Percentiles rank a stretch among this genome's conserved stretches.
Conservation (phyloP, 2,888 invertebrate species). For the Philhelius pedissequus region DNA sequence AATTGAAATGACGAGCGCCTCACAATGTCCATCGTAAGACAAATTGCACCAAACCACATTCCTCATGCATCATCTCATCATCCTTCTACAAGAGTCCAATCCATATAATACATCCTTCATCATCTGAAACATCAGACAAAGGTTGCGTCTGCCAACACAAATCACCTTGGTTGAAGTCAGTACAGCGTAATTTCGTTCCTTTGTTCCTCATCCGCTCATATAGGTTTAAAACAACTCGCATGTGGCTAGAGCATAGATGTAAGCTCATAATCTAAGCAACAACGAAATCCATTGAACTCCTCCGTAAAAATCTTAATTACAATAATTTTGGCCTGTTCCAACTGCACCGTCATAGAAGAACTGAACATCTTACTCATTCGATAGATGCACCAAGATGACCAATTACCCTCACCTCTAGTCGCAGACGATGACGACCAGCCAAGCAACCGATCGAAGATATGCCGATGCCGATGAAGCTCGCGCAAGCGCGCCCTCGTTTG, state of each 20-base stretch:
- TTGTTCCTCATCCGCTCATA: slow-evolving; percentile 39
- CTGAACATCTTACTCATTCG: slow-evolving; percentile 61
- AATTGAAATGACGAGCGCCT: slow-evolving; percentile 62
- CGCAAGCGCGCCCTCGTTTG: slow-evolving; percentile 66
- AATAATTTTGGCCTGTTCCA: slow-evolving; percentile 53
- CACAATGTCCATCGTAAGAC: slow-evolving; percentile 53
- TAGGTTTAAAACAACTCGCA: background rate
- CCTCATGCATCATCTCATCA: slow-evolving; percentile 44
- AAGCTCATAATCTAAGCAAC: slow-evolving; percentile 10
- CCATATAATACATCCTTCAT: slow-evolving; percentile 1
- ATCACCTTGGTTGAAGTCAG: slow-evolving; percentile 21
- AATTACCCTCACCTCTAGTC: slow-evolving; percentile 42
- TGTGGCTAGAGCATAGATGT: background rate
- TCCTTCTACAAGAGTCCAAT: background rate
- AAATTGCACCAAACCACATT: slow-evolving; percentile 45
- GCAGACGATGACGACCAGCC: background rate
- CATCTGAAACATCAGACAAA: slow-evolving; percentile 21
- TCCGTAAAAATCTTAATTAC: slow-evolving; percentile 63
- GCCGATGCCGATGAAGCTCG: slow-evolving; percentile 40
- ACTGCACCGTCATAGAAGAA: slow-evolving; percentile 12
- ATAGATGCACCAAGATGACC: slow-evolving; percentile 50
- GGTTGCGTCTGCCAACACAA: slow-evolving; percentile 58
- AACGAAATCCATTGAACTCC: slow-evolving; percentile 33
- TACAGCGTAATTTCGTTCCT: slow-evolving; percentile 51
- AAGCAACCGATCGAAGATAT: slow-evolving; percentile 1